Conservation (phyloP, 2,797 vertebrate species). For the Pagetopsis macropterus region DNA sequence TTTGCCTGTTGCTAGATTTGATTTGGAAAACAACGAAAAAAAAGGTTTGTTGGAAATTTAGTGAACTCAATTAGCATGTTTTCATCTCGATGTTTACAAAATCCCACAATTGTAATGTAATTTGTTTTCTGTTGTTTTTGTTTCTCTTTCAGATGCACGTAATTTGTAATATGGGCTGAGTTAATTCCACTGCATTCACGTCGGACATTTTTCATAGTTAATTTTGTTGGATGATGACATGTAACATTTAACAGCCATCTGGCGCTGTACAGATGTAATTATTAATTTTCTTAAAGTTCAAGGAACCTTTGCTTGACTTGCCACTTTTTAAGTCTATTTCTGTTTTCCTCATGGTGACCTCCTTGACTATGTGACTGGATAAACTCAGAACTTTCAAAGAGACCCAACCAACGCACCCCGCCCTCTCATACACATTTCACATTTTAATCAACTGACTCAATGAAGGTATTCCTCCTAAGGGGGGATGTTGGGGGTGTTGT, state of each 20-base stretch:
- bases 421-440: slow-evolving; percentile 57
- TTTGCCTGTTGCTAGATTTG: slow-evolving; percentile 9
- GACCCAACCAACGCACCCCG: not conserved
- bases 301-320: slow-evolving; percentile 6
- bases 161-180: slow-evolving; percentile 13
- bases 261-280: slow-evolving; percentile 32
- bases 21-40: not conserved
- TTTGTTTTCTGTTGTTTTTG: slow-evolving; percentile 23
- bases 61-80: slow-evolving; percentile 43
- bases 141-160: slow-evolving; percentile 8
- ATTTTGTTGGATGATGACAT: slow-evolving; percentile 52
- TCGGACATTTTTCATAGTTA: slow-evolving; percentile 44
- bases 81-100: slow-evolving; percentile 53
- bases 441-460: slow-evolving; percentile 77
- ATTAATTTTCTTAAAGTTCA: slow-evolving; percentile 50
- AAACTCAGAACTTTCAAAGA: slow-evolving; percentile 27
- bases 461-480: slow-evolving; percentile 59
- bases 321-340: not conserved
- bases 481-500: slow-evolving; percentile 29
- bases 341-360: not conserved
- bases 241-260: slow-evolving; percentile 66
- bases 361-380: slow-evolving; percentile 19
- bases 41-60: slow-evolving; percentile 20
- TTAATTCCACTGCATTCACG: slow-evolving; percentile 5
- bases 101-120: slow-evolving; percentile 36